Percentiles rank a stretch among this genome's conserved stretches.
phyloP scores from a whole-genome alignment of 2,797 vertebrate genomes.

The Cetoscarus ocellatus region DNA sequence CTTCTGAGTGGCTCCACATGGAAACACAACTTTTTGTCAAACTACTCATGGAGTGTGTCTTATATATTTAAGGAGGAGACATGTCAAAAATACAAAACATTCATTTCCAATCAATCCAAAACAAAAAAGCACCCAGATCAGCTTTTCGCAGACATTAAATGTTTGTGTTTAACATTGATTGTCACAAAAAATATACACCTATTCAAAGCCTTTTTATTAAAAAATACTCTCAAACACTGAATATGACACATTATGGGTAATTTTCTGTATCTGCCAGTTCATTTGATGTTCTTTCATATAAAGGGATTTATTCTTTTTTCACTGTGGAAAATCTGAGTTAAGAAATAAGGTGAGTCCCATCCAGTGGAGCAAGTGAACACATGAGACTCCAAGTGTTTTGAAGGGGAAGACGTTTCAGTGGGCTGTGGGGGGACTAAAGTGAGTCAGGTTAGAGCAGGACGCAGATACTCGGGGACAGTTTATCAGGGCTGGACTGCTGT shows the following conservation, averaged over 20 bases:
- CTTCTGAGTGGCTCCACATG: slow-evolving; percentile 14
- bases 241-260: slow-evolving; percentile 53
- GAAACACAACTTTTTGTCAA: slow-evolving; percentile 8
- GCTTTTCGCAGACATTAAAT: slow-evolving; percentile 38
- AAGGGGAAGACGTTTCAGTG: slow-evolving; percentile 31
- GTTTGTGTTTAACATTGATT: slow-evolving; percentile 72
- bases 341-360: slow-evolving; percentile 57
- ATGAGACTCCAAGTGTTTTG: slow-evolving; percentile 27
- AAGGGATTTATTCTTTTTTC: slow-evolving; percentile 4
- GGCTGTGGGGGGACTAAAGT: slow-evolving; percentile 29
- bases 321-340: slow-evolving; percentile 48
- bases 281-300: slow-evolving; percentile 24
- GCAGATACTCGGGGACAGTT: slow-evolving; percentile 28
- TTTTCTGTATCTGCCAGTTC: slow-evolving; percentile 49
- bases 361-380: slow-evolving; percentile 41
- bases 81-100: slow-evolving; percentile 61
- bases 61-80: slow-evolving; percentile 28
- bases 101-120: slow-evolving; percentile 50
- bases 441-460: slow-evolving; percentile 20
- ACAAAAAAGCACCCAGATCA: slow-evolving; percentile 33
- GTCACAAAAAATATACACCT: slow-evolving; percentile 72
- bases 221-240: slow-evolving; percentile 68
- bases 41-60: slow-evolving; percentile 36
- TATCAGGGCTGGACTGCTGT: slow-evolving; percentile 51
- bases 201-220: slow-evolving; percentile 62